A percentile compares a stretch with the other conserved stretches of the same genome.
Conservation (phyloP, 2,888 invertebrate genomes). For the Cylloceria caligata region DNA sequence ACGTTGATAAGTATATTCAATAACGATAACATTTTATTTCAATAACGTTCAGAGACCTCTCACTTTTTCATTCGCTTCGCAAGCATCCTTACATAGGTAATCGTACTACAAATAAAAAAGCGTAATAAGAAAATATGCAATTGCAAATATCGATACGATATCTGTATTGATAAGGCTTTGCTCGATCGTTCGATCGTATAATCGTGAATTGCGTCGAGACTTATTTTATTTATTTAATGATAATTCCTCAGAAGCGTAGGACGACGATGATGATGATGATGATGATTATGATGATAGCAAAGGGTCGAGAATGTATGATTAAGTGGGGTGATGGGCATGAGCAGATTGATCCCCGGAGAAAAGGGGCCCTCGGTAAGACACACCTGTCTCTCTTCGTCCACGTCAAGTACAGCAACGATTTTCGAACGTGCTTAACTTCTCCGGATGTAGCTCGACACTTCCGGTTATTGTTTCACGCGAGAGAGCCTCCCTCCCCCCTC, state of each 20-base stretch:
- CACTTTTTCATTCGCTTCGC: slow-evolving; percentile 16
- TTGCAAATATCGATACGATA: slow-evolving; percentile 68
- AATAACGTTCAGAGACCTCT: background rate
- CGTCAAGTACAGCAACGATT: slow-evolving; percentile 43
- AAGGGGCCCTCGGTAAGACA: slow-evolving; percentile 22
- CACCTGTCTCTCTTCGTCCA: slow-evolving; percentile 47
- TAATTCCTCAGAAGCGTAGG: slow-evolving; percentile 25
- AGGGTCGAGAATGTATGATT: slow-evolving; percentile 42
- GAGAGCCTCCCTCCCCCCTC: background rate
- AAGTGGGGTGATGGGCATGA: slow-evolving; percentile 36
- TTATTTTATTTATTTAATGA: slow-evolving; percentile 52
- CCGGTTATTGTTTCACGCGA: slow-evolving; percentile 67
- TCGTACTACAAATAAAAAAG: slow-evolving; percentile 44
- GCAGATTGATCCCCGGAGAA: slow-evolving; percentile 36
- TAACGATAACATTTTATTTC: slow-evolving; percentile 21
- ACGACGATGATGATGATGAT: slow-evolving; percentile 22
- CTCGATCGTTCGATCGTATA: slow-evolving; percentile 32
- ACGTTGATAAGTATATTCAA: slow-evolving; percentile 29
- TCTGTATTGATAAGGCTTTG: slow-evolving; percentile 57
- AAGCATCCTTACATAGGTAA: slow-evolving; percentile 34
- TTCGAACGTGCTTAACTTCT: slow-evolving; percentile 51
- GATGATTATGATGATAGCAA: slow-evolving; percentile 43
- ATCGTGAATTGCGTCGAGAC: slow-evolving; percentile 28
- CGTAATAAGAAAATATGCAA: slow-evolving; percentile 51
- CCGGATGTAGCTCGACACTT: slow-evolving; percentile 61